Conservation (phyloP, 2,797 vertebrate species). For the Serranus cabrilla region DNA sequence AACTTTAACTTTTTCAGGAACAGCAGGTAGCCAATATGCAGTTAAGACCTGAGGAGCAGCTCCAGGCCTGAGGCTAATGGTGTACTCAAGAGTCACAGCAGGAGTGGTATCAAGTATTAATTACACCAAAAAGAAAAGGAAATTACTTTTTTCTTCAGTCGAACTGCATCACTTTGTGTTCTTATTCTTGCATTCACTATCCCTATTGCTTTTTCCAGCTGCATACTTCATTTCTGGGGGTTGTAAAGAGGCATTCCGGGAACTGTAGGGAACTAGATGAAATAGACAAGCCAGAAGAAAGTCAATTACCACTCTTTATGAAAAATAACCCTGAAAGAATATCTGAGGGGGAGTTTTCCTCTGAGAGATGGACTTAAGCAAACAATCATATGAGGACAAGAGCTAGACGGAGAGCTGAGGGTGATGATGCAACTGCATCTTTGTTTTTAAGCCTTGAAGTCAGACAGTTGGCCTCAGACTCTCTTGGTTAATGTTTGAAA, state of each 20-base stretch:
- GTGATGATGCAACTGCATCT: constrained; percentile 61
- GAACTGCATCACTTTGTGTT: constrained; percentile 6
- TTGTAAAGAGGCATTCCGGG: constrained; percentile 8
- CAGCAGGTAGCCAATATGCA: neutral
- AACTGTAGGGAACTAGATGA: constrained; percentile 19
- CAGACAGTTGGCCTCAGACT: constrained; percentile 54
- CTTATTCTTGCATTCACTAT: neutral
- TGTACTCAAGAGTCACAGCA: constrained; percentile 17
- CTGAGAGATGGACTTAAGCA: constrained; percentile 35
- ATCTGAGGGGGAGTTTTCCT: constrained; percentile 47
- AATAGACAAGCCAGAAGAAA: constrained; percentile 27
- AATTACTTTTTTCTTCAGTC: neutral
- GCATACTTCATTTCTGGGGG: constrained; percentile 17
- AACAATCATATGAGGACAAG: constrained; percentile 53
- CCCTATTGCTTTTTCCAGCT: constrained; percentile 6
- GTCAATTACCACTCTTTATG: constrained; percentile 26
- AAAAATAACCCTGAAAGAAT: constrained; percentile 43
- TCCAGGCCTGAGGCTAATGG: constrained; percentile 2
- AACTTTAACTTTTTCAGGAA: neutral
- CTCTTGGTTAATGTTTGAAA: constrained; percentile 40
- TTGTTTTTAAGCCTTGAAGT: constrained; percentile 59
- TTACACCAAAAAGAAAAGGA: constrained; percentile 19
- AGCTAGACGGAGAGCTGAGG: constrained; percentile 42
- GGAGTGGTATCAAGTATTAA: constrained; percentile 6
- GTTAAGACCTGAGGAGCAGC: neutral